Evolutionary conservation across 2,113 vertebrate species (phyloP), one percentile per base, ranked within the genome.

Genomic region (Elachura formosa): DNA sequence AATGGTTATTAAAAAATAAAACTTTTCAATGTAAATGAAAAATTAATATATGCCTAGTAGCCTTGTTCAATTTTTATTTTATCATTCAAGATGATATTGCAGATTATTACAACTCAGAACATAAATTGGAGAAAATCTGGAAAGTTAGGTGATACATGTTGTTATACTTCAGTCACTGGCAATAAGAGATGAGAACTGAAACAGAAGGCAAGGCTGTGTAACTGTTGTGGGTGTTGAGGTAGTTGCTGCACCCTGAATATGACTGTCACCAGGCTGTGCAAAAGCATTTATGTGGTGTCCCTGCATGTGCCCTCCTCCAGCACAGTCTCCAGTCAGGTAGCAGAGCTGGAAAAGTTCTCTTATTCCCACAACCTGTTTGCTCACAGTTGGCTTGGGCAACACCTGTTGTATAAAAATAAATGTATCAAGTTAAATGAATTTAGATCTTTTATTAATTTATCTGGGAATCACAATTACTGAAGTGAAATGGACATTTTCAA

Each of bases 281-380:
- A 9, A 29, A 34, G 11, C 0, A 1, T 19, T 20, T 13, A 28
- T 16, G 7, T 38, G 17, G 1, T 11, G 43, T 64, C 49, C 15
- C 33, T 58, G 33, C 29, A 5, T 0, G 2, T 14, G 14, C 19
- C 26, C n/a, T 48, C 48, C 31, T 67, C 43, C n/a, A 4, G 28
- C 14, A 14, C 15, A 36, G 23, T 36, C 22, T 58, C 36, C 59
- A 48, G 33, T 43, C 45, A 33, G 29, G 36, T 2, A 14, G 68
- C 10, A 55, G 23, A 64, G 23, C 33, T 58, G 38, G 36, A 43
- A 21, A 69, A 45, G 16, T 46, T 63, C 41, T 49, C 1, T 28
- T 64, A 7, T 46, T 80, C 31, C 41, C 34, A n/a, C 10, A 41
- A 25, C 21, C 40, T 61, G 29, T 67, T 52, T 36, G 40, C 64